Base-by-base conservation (phyloP, 30 jellyfish, hydroid and myxozoan species). In the Calvadosia cruxmelitensis region DNA sequence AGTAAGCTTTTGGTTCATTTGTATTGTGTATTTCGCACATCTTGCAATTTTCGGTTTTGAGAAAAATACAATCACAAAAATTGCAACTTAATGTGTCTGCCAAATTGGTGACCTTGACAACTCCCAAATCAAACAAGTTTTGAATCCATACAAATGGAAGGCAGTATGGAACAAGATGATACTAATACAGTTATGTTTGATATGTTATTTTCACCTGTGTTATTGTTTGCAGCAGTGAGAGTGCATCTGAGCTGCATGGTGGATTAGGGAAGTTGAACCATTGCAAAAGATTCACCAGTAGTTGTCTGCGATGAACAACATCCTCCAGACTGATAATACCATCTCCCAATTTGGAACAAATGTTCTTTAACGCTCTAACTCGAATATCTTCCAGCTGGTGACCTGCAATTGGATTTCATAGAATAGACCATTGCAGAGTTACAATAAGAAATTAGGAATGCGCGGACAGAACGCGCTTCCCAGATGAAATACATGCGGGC, bases 311-410 rank as follows among this genome's bases (percentile, higher is more conserved):
- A 69, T 89, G 90, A 26, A 81, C 53, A 34, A 89, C 76, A 24
- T 89, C 98, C 36, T 89, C 98, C 31, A 33, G 28, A 31, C 52
- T 67, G 20, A 89, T 69, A 28, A 89, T 53, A 35, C 77, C 91
- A 68, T 63, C 72, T 27, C 81, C 66, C 3, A 80, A 76, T 57
- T 89, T 89, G 34, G 98, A 89, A 0, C 66, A 82, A 16, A 89
- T 68, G 61, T 81, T 89, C 48, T 81, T 81, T 51, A 89, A 65
- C 1, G 98, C 86, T 29, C 98, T 63, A 2, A 68, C 32, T 53
- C 95, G 74, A 25, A 89, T 74, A 64, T 89, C 98, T 49, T 71
- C 76, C 32, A 89, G 49, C 36, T 69, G 64, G 62, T 89, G 98
- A 36, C 95, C 98, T 89, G 20, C 10, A 42, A 42, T 10, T 10